These are phyloP conservation scores for Drosophila buzzatii DNA, from an alignment of 2,888 invertebrate species.

Conservation along the genomic window DNA sequence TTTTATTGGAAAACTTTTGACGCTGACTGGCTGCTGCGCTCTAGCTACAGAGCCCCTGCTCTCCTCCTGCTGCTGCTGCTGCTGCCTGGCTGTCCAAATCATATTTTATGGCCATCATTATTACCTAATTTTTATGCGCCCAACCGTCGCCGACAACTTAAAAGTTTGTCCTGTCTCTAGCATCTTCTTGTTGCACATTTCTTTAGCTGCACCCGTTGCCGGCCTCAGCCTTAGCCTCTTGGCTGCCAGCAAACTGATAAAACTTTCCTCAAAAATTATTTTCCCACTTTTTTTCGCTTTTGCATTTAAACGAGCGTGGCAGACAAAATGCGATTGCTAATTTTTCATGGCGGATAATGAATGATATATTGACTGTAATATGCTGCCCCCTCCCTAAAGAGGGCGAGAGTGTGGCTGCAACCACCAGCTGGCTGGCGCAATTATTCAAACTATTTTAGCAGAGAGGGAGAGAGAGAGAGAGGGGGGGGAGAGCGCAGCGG, in stretches of 20 bases:
- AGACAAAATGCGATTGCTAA: slow-evolving; percentile 80
- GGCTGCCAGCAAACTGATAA: slow-evolving; percentile 72
- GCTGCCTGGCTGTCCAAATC: slow-evolving; percentile 61
- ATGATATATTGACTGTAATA: slow-evolving; percentile 75
- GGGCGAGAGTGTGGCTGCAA: not conserved
- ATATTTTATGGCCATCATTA: slow-evolving; percentile 80
- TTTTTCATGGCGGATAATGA: slow-evolving; percentile 79
- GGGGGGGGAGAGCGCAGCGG: not conserved
- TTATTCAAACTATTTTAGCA: slow-evolving; percentile 81
- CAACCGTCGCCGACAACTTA: slow-evolving; percentile 44
- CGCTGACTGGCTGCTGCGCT: not conserved
- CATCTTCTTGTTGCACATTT: slow-evolving; percentile 71
- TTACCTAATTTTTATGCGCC: slow-evolving; percentile 77
- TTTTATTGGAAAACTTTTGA: slow-evolving; percentile 79
- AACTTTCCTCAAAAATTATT: slow-evolving; percentile 68
- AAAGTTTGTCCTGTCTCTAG: slow-evolving; percentile 58
- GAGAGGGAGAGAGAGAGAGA: slow-evolving; percentile 22
- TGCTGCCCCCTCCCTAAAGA: slow-evolving; percentile 27
- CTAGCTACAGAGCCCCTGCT: not conserved
- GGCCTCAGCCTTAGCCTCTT: slow-evolving; percentile 7
- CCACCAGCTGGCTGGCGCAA: slow-evolving; percentile 42
- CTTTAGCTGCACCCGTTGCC: slow-evolving; percentile 29
- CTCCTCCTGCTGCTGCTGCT: not conserved
- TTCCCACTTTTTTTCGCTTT: slow-evolving; percentile 11
- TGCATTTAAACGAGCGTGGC: slow-evolving; percentile 73